phyloP scores from a whole-genome alignment of 1,140 invertebrate species.

The Cherax quadricarinatus region DNA sequence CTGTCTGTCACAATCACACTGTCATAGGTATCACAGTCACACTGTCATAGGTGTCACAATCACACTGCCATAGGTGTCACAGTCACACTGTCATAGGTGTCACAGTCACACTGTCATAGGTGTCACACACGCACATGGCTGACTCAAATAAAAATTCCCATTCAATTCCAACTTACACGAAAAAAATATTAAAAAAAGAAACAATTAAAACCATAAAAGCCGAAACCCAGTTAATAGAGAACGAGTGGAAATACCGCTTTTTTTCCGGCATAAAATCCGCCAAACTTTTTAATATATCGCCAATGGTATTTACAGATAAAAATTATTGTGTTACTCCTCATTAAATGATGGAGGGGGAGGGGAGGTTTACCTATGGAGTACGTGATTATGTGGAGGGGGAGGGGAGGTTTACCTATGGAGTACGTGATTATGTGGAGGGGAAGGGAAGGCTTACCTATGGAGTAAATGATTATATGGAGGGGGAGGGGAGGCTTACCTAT shows the following conservation, averaged over 20 bases:
- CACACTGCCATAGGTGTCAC: too few relatives aligned
- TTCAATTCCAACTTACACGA: background rate
- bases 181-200: background rate
- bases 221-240: constrained; percentile 12
- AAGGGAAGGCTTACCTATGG: background rate
- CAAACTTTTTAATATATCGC: background rate
- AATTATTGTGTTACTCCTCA: background rate
- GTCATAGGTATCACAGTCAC: too few relatives aligned
- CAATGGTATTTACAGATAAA: background rate
- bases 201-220: constrained; percentile 11
- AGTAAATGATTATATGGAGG: background rate
- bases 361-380: background rate
- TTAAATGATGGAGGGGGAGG: background rate
- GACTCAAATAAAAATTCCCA: constrained; percentile 12
- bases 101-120: background rate
- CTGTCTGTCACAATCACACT: too few relatives aligned
- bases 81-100: too few relatives aligned
- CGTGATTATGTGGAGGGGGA: background rate
- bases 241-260: background rate
- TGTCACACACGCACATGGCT: background rate
- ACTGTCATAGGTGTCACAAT: too few relatives aligned
- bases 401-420: background rate
- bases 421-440: background rate
- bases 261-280: background rate
- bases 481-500: background rate